Percentiles rank a stretch among this genome's conserved stretches.
Conservation (phyloP, 2,888 invertebrate genomes). For the Pristionchus entomophagus region DNA sequence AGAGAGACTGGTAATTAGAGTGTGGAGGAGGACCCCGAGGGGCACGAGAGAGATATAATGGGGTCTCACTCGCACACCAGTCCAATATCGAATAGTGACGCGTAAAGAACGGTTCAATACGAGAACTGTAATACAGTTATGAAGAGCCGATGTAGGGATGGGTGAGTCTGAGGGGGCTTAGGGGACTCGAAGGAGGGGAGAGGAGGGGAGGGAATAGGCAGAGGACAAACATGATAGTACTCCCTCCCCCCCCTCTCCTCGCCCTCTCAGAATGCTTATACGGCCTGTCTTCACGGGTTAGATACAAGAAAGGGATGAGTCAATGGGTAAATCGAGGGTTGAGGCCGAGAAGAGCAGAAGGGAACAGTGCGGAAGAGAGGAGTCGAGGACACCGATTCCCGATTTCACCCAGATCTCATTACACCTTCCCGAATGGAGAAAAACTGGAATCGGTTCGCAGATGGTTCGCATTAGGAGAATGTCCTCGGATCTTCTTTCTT, state of each 20-base stretch:
- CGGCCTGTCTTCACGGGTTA: constrained; percentile 42
- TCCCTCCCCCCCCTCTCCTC: constrained; percentile 7
- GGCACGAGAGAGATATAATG: constrained; percentile 25
- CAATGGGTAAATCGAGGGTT: constrained; percentile 20
- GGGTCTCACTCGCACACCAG: background rate
- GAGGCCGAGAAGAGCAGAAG: background rate
- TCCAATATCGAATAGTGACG: background rate
- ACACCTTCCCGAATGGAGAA: constrained; percentile 15
- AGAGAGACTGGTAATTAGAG: constrained; percentile 49
- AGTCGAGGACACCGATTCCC: background rate
- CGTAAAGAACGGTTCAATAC: background rate
- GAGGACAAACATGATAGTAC: constrained; percentile 17
- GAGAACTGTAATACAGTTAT: constrained; percentile 14
- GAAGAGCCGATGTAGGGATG: constrained; percentile 25
- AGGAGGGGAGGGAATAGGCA: background rate
- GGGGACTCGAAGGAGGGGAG: background rate
- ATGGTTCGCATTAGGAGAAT: constrained; percentile 23
- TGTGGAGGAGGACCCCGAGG: constrained; percentile 41
- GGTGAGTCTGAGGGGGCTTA: constrained; percentile 13
- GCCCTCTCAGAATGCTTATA: constrained; percentile 37
- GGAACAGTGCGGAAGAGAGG: background rate
- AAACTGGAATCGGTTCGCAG: constrained; percentile 28
- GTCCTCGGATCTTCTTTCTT: background rate
- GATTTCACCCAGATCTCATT: constrained; percentile 31
- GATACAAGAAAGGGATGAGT: constrained; percentile 32